Base-by-base conservation (phyloP, 2,113 vertebrate genomes). In the Sorex araneus region DNA sequence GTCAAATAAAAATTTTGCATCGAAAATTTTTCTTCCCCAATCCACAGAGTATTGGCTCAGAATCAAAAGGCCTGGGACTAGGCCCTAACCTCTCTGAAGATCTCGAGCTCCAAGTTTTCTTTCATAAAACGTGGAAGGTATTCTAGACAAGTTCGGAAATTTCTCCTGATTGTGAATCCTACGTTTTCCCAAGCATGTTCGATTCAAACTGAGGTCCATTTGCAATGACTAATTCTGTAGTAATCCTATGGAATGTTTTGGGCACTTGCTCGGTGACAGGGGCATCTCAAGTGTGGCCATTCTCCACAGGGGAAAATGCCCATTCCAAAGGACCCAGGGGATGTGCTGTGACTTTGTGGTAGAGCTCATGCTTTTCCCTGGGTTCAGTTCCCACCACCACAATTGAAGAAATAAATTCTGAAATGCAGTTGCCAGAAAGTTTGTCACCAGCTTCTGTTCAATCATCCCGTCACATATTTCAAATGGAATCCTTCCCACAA, bases 61-160 rank as follows among this genome's bases (percentile, higher is more conserved):
- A 85, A 85, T 63, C 69, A 84, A 71, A 36, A 88, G 6, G 57
- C 67, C 23, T 30, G 34, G 27, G 36, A 76, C 64, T 83, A 50
- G 47, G 71, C 16, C 8, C 4, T n/a, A 50, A 64, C 7, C 15
- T 89, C 27, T 73, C 3, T 60, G 63, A 30, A 66, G 27, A 30
- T 9, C 9, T 28, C 79, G 90, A 89, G 85, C 50, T 15, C 47
- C 30, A 13, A 15, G 28, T 75, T 83, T 86, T 66, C 84, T 88
- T 77, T 76, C 47, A 28, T 67, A 28, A 90, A 89, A 90, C 64
- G 18, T 66, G 30, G n/a, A 82, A 40, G 18, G 12, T 50, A 30
- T 28, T 64, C 40, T 32, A 89, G 12, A 80, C 6, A 77, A 87
- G 40, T 45, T 84, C 67, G 50, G 90, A 64, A 40, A 67, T 45